phyloP scores from a whole-genome alignment of 2,888 invertebrate species.

The Nephrotoma appendiculata region DNA sequence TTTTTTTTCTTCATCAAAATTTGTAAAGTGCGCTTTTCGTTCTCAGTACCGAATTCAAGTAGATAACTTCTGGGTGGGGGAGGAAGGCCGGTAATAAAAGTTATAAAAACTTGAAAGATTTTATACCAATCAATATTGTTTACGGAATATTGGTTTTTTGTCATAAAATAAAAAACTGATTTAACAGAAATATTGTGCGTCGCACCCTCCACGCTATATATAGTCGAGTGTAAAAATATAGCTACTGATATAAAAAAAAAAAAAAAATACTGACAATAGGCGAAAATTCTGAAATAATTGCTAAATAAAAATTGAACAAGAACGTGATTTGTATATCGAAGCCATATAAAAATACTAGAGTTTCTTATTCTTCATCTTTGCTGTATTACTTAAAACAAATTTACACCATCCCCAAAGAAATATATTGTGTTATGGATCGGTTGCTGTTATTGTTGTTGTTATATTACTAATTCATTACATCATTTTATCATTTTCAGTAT shows the following conservation, averaged over 20 bases:
- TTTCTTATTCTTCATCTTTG: background rate
- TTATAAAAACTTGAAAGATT: background rate
- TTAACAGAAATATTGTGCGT: background rate
- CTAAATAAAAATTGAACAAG: background rate
- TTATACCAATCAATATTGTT: background rate
- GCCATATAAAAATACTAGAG: background rate
- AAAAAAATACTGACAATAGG: too few species aligned
- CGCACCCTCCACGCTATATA: background rate
- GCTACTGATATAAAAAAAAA: too few species aligned
- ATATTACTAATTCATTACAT: background rate
- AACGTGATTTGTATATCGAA: background rate
- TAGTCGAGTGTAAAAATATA: background rate
- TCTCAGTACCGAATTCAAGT: too few species aligned
- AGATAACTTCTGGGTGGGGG: too few species aligned
- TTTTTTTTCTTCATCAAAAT: background rate
- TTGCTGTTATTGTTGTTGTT: background rate
- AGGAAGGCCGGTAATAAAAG: too few species aligned
- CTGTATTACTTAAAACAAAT: background rate
- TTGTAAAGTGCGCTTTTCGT: too few species aligned
- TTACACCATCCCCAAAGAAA: background rate
- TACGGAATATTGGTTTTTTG: background rate
- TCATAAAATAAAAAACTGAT: background rate
- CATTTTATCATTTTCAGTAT: background rate
- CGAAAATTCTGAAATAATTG: background rate
- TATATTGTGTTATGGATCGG: background rate